Percentiles rank a stretch among this genome's conserved stretches.
These are phyloP conservation scores for Luidia sarsii DNA, from an alignment of 53 echinoderm and acorn worm genomes.

Conservation along the genomic window DNA sequence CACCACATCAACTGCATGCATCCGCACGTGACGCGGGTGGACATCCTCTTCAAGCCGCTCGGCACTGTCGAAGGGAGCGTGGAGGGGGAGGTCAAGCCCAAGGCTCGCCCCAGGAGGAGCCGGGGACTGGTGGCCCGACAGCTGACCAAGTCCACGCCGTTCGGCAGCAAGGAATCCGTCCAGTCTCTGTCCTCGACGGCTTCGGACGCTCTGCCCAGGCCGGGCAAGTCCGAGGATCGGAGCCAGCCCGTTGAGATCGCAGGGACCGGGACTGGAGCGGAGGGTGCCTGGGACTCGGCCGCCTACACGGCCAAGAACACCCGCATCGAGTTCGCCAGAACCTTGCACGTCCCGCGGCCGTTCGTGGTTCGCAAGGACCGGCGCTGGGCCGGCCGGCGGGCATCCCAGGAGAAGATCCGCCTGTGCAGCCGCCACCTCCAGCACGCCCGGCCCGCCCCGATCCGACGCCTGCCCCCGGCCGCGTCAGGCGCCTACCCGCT, in stretches of 20 bases:
- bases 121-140: neutral
- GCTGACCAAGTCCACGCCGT: constrained; percentile 10
- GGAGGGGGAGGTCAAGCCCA: neutral
- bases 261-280: neutral
- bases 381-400: constrained; percentile 1
- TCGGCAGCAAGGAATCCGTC: constrained; percentile 36
- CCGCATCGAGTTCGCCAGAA: constrained; percentile 36
- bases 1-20: constrained; percentile 16
- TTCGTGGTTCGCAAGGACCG: neutral
- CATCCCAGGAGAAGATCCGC: neutral
- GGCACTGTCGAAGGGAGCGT: neutral
- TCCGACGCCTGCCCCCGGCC: neutral
- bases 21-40: constrained; percentile 39
- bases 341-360: constrained; percentile 20
- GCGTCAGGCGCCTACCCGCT: neutral
- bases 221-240: neutral
- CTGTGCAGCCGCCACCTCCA: constrained; percentile 41
- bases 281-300: constrained; percentile 44
- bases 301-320: constrained; percentile 56
- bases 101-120: neutral
- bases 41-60: constrained; percentile 43
- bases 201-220: neutral
- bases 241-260: neutral
- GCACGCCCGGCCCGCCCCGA: neutral
- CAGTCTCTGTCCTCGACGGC: neutral